Base-by-base conservation (phyloP, 2,797 vertebrate species). In the Silurus lanzhouensis region DNA sequence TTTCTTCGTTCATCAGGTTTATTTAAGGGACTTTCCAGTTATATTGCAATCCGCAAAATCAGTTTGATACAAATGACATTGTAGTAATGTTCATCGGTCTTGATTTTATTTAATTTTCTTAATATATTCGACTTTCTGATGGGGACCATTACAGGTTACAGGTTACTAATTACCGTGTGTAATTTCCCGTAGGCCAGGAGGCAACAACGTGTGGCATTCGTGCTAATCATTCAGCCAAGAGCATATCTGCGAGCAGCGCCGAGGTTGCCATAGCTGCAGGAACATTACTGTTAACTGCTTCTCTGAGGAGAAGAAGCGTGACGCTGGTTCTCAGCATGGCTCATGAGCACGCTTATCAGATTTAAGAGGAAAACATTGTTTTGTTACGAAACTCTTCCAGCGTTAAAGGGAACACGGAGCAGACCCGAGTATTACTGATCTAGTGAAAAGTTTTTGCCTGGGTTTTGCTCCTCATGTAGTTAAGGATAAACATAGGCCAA, bases 191-290 rank as follows among this genome's bases (percentile, higher is more conserved):
- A 80, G 22, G 38, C 61, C 46, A 81, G 22, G 83, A 84, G 15
- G 20, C 68, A 74, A 87, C 78, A 61, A 38, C 89, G 78, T 90
- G 91, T 88, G 87, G 84, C 52, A 63, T 88, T 88, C 89, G 85
- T 87, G 80, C 38, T 81, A 46, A 84, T 88, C 88, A 91, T 92
- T 88, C 84, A 92, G 85, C 85, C 84, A 75, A 70, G 63, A 89
- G 87, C 89, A 81, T 92, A 90, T 92, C 91, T 93, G 83, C 90
- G 79, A 90, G 91, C 88, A 89, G 89, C 88, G 67, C 84, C 63
- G 82, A 88, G 88, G 93, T 95, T 95, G 91, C 91, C 86, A 91
- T 93, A 93, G 91, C 77, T 80, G 81, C 84, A 75, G 19, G 20
- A 89, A 89, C 89, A 85, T 6, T 48, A 87, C 83, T 80, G 71